Base-by-base conservation (phyloP, 2,113 vertebrate species). In the Otolemur garnettii region DNA sequence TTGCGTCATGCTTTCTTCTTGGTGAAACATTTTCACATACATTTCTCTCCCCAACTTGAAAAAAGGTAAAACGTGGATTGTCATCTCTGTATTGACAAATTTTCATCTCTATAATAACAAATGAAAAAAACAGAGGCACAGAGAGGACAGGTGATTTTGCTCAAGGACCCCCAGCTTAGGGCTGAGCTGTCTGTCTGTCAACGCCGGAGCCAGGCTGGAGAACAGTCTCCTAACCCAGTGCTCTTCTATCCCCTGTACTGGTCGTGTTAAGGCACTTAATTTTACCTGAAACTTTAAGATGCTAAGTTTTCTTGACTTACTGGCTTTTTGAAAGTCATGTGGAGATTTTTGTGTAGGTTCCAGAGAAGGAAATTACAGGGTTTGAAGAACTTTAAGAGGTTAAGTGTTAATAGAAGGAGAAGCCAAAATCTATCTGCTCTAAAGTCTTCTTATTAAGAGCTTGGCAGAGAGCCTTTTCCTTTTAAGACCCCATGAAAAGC, bases 341-440 rank as follows among this genome's bases (percentile, higher is more conserved):
- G 57, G 72, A 42, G n/a, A 38, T 91, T 93, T 96, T 96, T 97
- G 59, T 97, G 7, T 75, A 78, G 26, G 45, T 91, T 97, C 74
- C 94, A 93, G 80, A 85, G 82, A 81, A 87, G 71, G 75, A 95
- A 94, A 96, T 96, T 33, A 84, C 14, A 33, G 74, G 45, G 28
- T 71, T 89, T 78, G 77, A 84, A 89, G 89, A 77, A 13, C 19
- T 14, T 35, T 80, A 69, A 82, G 77, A 89, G 53, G 71, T 59
- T 72, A 81, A 74, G 7, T 87, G 64, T 89, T 97, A 86, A 89
- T 53, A 82, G 79, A 75, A 94, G 35, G 33, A 91, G 86, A 93
- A 93, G 94, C 95, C 72, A 85, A 82, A 74, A 62, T 83, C 64
- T 87, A 33, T 93, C 86, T 66, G 38, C 69, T 90, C 74, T 78